Conservation (phyloP, 2,113 vertebrate species). For the Mirounga angustirostris region DNA sequence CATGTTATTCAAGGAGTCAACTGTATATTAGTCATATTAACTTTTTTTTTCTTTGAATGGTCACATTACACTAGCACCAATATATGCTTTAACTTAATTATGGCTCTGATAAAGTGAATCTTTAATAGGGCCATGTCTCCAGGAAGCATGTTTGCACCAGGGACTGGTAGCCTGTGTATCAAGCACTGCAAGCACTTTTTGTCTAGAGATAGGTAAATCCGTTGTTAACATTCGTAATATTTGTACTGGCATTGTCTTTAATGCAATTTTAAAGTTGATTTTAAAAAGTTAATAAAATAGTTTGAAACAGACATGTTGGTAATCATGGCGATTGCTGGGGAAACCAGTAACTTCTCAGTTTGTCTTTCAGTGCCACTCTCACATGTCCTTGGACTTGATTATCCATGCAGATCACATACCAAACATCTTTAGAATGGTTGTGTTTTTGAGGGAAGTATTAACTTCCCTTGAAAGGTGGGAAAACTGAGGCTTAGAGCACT, state of each 20-base stretch:
- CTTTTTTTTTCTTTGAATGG: background rate
- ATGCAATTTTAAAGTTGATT: slow-evolving; percentile 20
- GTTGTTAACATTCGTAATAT: background rate
- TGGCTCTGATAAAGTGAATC: background rate
- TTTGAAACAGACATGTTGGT: background rate
- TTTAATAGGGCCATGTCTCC: background rate
- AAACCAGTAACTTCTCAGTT: background rate
- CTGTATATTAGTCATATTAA: background rate
- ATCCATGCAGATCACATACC: background rate
- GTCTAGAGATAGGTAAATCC: background rate
- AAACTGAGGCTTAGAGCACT: background rate
- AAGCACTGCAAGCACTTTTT: background rate
- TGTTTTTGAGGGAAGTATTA: background rate
- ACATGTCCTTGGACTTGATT: background rate
- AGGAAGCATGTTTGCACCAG: background rate
- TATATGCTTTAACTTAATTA: background rate
- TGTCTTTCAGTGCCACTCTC: background rate
- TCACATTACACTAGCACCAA: background rate
- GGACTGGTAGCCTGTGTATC: background rate
- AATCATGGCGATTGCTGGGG: background rate
- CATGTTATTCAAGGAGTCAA: background rate
- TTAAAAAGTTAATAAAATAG: background rate
- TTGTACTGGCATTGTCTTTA: background rate
- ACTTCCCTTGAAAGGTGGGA: background rate
- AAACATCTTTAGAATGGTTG: background rate